phyloP scores from a whole-genome alignment of 2,113 vertebrate genomes.

The Rafetus swinhoei region DNA sequence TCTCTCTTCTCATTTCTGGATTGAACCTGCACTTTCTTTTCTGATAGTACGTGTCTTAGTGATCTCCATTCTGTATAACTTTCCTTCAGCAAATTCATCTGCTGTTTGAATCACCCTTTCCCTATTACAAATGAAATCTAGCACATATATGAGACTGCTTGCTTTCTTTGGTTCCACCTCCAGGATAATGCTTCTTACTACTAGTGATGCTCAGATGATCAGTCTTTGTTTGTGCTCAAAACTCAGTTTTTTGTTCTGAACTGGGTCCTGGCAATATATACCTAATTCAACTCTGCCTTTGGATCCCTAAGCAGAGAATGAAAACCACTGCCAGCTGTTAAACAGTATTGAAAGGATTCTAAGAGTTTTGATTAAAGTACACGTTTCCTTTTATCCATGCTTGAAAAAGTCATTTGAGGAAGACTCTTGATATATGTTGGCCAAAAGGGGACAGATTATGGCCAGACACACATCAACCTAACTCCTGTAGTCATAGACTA shows the following conservation, averaged over 20 bases:
- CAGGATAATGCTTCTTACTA: neutral
- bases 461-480: neutral
- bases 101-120: constrained; percentile 23
- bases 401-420: neutral
- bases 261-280: fast-evolving
- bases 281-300: neutral
- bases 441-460: neutral
- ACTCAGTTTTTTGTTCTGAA: neutral
- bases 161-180: neutral
- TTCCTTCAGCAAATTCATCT: neutral
- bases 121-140: constrained; percentile 5
- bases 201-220: neutral
- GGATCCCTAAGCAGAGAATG: neutral
- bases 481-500: neutral
- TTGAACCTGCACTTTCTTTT: neutral
- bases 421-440: neutral
- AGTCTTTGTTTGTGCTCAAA: neutral
- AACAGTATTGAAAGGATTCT: neutral
- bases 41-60: neutral
- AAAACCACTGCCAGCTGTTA: neutral
- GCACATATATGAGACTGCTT: neutral
- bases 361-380: neutral
- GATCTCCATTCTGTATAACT: neutral
- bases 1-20: neutral
- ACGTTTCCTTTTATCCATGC: neutral